Base-by-base conservation (phyloP, 2,888 invertebrate species). In the Nowickia ferox region DNA sequence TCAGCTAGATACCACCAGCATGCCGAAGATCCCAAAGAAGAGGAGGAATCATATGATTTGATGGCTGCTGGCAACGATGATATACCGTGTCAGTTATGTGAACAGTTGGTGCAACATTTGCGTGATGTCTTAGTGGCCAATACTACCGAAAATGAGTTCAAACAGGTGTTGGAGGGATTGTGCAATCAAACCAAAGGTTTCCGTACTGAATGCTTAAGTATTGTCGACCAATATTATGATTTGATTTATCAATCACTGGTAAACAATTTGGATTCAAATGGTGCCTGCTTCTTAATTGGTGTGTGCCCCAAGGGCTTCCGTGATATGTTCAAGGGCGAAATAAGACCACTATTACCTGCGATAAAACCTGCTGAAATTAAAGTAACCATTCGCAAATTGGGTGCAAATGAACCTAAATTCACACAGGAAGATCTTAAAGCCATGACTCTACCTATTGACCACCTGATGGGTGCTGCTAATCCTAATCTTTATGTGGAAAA, bases 81-180 rank as follows among this genome's bases (percentile, higher is more conserved):
- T 90, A 94, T 97, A 72, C 96, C 97, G 0, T 98, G 98, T 91
- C 96, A 97, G 89, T 94, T 98, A 78, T 98, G 98, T 92, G 95
- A 97, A 89, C 96, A 97, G 91, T 93, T 98, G 69, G 96, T 97
- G 0, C 93, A 93, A 30, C 97, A 98, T 92, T 93, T 97, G 88
- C 95, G 96, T 85, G 96, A 97, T 90, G 94, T 97, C 9, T 92
- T 98, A 38, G 94, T 97, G 42, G 96, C 97, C 19, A 97, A 98
- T 91, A 97, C 97, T 0, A 97, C 98, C 0, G 96, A 96, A 92
- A 89, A 93, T 0, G 97, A 98, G 93, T 98, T 98, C 93, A 95
- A 96, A 92, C 93, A 94, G 89, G 95, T 97, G 0, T 91, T 97
- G 15, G 93, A 95, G 90, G 96, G 97, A 84, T 93, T 97, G 6